Percentiles rank a stretch among this genome's conserved stretches.
These are phyloP conservation scores for Halisarca cf. caerulea DNA, from an alignment of 37 sponge, comb jelly and placozoan species.

Conservation along the genomic window DNA sequence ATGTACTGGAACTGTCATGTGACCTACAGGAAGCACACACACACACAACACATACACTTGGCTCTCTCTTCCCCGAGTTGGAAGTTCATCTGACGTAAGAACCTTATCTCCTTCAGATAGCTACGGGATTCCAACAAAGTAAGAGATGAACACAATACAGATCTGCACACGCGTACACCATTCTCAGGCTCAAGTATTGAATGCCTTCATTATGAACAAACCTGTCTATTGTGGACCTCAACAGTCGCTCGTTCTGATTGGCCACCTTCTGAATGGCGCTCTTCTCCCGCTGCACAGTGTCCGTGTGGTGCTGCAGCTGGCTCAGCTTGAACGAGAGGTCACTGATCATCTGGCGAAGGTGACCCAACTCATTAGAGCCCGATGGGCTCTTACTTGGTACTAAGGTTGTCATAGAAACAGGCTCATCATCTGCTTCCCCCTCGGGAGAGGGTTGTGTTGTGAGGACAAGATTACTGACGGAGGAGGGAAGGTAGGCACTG, in stretches of 20 bases:
- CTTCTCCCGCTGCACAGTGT: constrained; percentile 27
- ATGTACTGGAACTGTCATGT: no score
- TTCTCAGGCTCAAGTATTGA: no score
- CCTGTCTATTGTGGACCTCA: constrained; percentile 2
- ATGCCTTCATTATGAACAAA: no score
- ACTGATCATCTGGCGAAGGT: neutral
- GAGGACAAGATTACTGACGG: neutral
- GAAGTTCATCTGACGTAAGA: constrained; percentile 6
- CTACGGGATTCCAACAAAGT: no score
- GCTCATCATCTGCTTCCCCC: neutral
- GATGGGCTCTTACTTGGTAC: constrained; percentile 26
- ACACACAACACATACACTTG: neutral
- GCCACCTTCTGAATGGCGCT: constrained; percentile 2
- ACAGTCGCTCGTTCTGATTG: neutral
- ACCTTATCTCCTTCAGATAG: neutral
- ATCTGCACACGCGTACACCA: no score
- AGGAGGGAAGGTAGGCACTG: neutral
- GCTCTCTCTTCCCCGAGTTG: constrained; percentile 13
- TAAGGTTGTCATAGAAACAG: neutral
- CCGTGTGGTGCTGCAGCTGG: constrained; percentile 22
- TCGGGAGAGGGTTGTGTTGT: neutral
- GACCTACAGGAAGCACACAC: no score
- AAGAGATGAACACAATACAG: no score
- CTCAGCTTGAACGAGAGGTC: constrained; percentile 18
- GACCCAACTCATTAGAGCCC: neutral